These are phyloP conservation scores for Canis aureus DNA, from an alignment of 2,113 vertebrate species.

Conservation along the genomic window DNA sequence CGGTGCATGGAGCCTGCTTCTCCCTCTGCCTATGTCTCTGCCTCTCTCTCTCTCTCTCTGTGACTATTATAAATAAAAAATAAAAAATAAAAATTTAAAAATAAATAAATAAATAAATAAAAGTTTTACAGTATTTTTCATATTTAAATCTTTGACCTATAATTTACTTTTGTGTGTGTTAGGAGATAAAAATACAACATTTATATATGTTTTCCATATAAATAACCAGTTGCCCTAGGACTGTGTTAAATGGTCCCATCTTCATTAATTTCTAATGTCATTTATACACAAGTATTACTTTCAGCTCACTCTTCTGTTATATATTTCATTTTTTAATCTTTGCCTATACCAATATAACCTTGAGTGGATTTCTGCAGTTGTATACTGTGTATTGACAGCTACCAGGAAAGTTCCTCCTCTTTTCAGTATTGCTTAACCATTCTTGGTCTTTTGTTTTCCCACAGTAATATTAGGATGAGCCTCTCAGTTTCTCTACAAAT, in stretches of 20 bases:
- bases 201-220: not conserved
- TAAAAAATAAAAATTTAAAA: too few species aligned
- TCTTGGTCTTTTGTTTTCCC: slow-evolving; percentile 5
- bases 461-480: not conserved
- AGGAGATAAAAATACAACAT: not conserved
- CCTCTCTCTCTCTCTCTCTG: too few species aligned
- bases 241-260: not conserved
- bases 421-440: not conserved
- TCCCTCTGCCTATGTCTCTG: too few species aligned
- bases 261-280: not conserved
- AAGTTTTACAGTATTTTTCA: not conserved
- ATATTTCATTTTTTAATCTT: not conserved
- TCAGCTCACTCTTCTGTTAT: not conserved
- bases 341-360: not conserved
- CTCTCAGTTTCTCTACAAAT: not conserved
- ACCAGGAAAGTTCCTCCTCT: not conserved
- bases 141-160: slow-evolving; percentile 27
- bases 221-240: not conserved
- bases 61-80: too few species aligned
- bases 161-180: not conserved
- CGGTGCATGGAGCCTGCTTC: too few species aligned
- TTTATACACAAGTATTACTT: not conserved
- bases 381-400: not conserved
- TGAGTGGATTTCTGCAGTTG: not conserved
- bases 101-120: not conserved